Evolutionary conservation across 2,888 invertebrate genomes (phyloP), one percentile per base, ranked within the genome.

Genomic region (Campaea margaritaria): DNA sequence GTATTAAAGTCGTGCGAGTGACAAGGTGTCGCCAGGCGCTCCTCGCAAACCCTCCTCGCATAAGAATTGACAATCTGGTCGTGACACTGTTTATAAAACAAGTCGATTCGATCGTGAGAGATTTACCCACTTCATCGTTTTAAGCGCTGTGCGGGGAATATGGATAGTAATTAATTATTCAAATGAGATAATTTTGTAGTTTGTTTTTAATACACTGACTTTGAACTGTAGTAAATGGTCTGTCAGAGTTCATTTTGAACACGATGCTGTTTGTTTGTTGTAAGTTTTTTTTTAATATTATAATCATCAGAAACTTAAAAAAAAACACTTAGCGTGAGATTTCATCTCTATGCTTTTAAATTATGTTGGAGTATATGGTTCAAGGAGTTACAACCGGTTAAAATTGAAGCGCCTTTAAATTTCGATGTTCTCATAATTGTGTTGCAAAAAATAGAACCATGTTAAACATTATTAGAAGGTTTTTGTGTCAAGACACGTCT

Each of bases 51-150:
- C 39, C 13, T 27, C 31, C 51, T 45, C 45, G 55, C 60, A 61
- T 61, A 51, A 47, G 55, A 55, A 61, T 52, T 46, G 55, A 14
- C 55, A 46, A 38, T 57, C 62, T n/a, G 62, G 64, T 73, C 73
- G 72, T 78, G 72, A 75, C 68, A 67, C 54, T 78, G 72, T 76
- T 78, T 77, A 71, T 72, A 75, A 75, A 74, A 74, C 68, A 78
- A 66, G 56, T 61, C 62, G 66, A 65, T 66, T 64, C 58, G 57
- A 67, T 75, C 76, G 76, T 76, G 71, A 67, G 73, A 69, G 52
- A 67, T 72, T 67, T 63, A 61, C 58, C 47, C 51, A 58, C 63
- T 63, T 63, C 62, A 68, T 64, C 58, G 64, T 60, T 60, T 54
- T 21, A 13, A 28, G 49, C 43, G 21, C 13, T 36, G 48, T 53